A percentile compares a stretch with the other conserved stretches of the same genome.
Conservation (phyloP, 2,113 vertebrate genomes). For the Campylorhamphus procurvoides region DNA sequence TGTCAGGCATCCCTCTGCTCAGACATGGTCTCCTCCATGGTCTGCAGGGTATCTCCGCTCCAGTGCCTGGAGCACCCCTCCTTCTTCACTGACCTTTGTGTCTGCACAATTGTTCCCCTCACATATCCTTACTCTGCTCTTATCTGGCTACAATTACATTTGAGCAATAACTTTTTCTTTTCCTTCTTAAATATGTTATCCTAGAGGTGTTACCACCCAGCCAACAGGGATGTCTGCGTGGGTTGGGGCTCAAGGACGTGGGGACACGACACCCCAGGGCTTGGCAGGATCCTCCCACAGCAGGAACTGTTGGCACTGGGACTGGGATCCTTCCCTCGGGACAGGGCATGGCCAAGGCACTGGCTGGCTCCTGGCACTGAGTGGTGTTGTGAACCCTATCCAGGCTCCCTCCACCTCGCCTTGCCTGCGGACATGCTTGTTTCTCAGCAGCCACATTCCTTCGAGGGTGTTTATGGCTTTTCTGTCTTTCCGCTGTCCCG, state of each 20-base stretch:
- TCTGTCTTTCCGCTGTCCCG: not conserved
- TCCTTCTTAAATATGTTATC: too few relatives aligned
- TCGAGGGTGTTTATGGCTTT: not conserved
- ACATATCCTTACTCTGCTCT: too few relatives aligned
- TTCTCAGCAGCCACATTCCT: constrained; percentile 24
- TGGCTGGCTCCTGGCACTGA: accelerated
- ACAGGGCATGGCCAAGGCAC: not conserved
- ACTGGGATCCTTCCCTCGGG: not conserved
- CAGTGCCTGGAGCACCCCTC: too few relatives aligned
- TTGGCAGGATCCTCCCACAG: not conserved
- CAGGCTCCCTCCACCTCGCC: not conserved
- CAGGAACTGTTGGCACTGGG: not conserved
- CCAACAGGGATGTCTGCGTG: not conserved
- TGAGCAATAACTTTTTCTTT: too few relatives aligned
- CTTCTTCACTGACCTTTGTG: too few relatives aligned
- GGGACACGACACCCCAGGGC: accelerated
- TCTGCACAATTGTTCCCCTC: too few relatives aligned
- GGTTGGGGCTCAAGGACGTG: accelerated
- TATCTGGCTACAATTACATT: too few relatives aligned
- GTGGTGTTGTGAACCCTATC: not conserved
- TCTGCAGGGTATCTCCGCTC: too few relatives aligned
- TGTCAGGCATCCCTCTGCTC: too few relatives aligned
- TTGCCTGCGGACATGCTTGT: not conserved
- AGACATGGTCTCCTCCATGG: too few relatives aligned
- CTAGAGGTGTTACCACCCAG: not conserved